Evolutionary conservation across 1,140 invertebrate genomes (phyloP).

Genomic region (Drosophila bocki): DNA sequence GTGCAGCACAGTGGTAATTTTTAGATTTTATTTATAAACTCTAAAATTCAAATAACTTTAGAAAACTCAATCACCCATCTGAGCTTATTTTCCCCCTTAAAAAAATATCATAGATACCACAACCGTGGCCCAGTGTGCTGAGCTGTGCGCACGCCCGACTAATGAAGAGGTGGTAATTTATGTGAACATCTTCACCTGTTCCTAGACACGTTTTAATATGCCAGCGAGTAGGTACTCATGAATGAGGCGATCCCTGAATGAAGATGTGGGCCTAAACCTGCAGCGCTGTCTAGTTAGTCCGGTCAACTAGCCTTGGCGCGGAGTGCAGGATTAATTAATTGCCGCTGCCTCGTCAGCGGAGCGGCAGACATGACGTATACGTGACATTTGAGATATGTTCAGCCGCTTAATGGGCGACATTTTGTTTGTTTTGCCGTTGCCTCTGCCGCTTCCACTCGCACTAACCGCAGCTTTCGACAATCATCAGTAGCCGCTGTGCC

Average conservation of each 20-base stretch:
- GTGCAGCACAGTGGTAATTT: conserved; percentile 26
- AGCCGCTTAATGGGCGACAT: conserved; percentile 80
- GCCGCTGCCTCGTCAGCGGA: conserved; percentile 51
- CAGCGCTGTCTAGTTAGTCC: conserved; percentile 53
- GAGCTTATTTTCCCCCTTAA: neutral
- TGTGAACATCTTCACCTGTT: conserved; percentile 81
- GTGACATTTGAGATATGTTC: conserved; percentile 81
- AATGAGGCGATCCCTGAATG: conserved; percentile 66
- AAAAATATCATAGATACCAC: neutral
- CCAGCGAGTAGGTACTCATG: conserved; percentile 51
- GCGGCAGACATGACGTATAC: conserved; percentile 74
- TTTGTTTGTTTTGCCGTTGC: conserved; percentile 69
- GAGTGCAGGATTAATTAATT: conserved; percentile 83
- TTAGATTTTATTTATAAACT: too few relatives aligned
- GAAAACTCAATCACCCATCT: too few relatives aligned
- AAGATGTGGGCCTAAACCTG: conserved; percentile 62
- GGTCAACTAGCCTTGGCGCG: conserved; percentile 17
- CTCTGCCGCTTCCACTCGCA: conserved; percentile 10
- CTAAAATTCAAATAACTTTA: too few relatives aligned
- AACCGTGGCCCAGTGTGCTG: conserved; percentile 41
- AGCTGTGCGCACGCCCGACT: conserved; percentile 42
- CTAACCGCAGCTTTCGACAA: conserved; percentile 64
- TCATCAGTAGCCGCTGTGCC: conserved; percentile 66
- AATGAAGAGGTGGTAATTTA: conserved; percentile 84
- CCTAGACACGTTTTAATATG: conserved; percentile 79